phyloP scores from a whole-genome alignment of 2,113 vertebrate species.

The Ginglymostoma cirratum region DNA sequence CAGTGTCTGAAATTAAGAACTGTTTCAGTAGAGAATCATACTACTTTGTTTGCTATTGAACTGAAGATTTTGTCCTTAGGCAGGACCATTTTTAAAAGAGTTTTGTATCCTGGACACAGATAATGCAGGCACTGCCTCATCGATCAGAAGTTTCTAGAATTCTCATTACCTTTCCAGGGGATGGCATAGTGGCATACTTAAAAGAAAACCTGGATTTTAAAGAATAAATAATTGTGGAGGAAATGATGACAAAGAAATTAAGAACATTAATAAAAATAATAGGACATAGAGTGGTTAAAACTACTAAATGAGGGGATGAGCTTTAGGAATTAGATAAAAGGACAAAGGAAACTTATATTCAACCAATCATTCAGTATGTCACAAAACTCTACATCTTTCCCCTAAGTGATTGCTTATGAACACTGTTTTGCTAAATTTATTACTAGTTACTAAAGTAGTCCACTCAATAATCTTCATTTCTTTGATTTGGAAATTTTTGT shows the following conservation, averaged over 20 bases:
- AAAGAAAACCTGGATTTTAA: neutral
- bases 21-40: neutral
- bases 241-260: neutral
- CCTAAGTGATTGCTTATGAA: neutral
- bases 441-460: neutral
- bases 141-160: neutral
- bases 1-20: neutral
- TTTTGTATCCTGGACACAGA: neutral
- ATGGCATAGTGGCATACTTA: neutral
- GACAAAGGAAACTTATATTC: neutral
- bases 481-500: neutral
- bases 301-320: neutral
- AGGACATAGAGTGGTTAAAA: neutral
- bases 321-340: neutral
- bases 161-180: neutral
- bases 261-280: neutral
- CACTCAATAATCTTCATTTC: neutral
- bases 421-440: neutral
- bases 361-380: too few relatives aligned
- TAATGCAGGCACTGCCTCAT: too few relatives aligned
- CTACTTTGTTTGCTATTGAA: neutral
- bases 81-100: slow-evolving; percentile 2
- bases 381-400: neutral
- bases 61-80: neutral
- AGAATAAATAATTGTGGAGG: neutral